These are phyloP conservation scores for Gracilinanus agilis DNA, from an alignment of 2,113 vertebrate species.

Conservation along the genomic window DNA sequence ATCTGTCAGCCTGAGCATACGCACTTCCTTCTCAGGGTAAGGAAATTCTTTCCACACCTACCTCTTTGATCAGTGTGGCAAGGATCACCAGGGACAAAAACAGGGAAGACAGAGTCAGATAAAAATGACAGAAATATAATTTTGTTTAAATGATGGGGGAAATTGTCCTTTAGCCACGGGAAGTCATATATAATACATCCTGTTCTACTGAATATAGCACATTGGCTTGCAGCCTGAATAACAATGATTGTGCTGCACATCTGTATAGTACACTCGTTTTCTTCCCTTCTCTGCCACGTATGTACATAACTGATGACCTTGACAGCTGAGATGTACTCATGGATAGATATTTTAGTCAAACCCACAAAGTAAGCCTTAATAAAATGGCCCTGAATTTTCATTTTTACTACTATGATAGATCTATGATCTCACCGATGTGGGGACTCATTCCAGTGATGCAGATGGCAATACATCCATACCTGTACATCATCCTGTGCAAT, in stretches of 20 bases:
- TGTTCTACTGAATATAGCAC: slow-evolving; percentile 45
- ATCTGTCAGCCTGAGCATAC: slow-evolving; percentile 56
- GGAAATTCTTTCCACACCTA: slow-evolving; percentile 69
- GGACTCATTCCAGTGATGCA: not conserved
- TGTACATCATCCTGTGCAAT: not conserved
- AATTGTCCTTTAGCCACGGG: slow-evolving; percentile 62
- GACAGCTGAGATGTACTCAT: not conserved
- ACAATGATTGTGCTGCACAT: slow-evolving; percentile 15
- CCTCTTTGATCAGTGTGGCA: slow-evolving; percentile 63
- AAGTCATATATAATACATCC: slow-evolving; percentile 63
- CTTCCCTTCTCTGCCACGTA: not conserved
- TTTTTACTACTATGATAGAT: not conserved
- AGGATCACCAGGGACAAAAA: slow-evolving; percentile 48
- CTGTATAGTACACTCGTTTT: not conserved
- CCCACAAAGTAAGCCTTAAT: not conserved
- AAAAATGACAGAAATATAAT: slow-evolving; percentile 60
- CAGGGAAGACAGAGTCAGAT: slow-evolving; percentile 56
- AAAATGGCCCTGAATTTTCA: not conserved
- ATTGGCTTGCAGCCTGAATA: slow-evolving; percentile 19
- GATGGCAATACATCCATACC: not conserved
- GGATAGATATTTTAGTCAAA: not conserved
- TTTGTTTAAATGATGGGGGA: slow-evolving; percentile 63
- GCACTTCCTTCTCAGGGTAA: slow-evolving; percentile 74
- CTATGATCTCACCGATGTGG: not conserved
- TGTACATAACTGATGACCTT: not conserved